A percentile compares a stretch with the other conserved stretches of the same genome.
phyloP scores from a whole-genome alignment of 2,888 invertebrate species.

The Brachylomia viminalis region DNA sequence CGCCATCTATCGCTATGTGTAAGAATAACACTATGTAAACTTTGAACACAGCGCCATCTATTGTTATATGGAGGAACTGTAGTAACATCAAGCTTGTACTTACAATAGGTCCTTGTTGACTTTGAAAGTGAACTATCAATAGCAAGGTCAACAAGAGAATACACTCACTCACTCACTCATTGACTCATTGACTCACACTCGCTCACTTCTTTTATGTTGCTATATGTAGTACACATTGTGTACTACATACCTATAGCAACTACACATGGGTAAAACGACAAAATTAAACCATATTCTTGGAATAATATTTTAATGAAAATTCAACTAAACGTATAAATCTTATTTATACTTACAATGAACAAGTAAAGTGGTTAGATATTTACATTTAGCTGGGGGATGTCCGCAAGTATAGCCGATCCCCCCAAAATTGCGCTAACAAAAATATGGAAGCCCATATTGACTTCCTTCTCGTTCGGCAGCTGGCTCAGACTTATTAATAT shows the following conservation, averaged over 20 bases:
- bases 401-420: conserved; percentile 68
- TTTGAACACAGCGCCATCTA: conserved; percentile 59
- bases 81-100: neutral
- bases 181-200: no score
- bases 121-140: neutral
- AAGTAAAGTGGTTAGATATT: conserved; percentile 86
- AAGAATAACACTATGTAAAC: neutral
- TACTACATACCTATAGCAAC: no score
- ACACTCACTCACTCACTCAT: no score
- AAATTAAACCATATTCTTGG: conserved; percentile 70
- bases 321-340: conserved; percentile 91
- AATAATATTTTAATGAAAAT: conserved; percentile 89
- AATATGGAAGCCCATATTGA: conserved; percentile 78
- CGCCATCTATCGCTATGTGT: conserved; percentile 47
- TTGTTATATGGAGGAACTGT: neutral
- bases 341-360: conserved; percentile 90
- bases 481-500: conserved; percentile 65
- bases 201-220: neutral
- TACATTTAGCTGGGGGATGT: conserved; percentile 81
- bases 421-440: conserved; percentile 89
- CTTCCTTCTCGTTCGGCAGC: conserved; percentile 70
- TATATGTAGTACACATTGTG: neutral
- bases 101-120: no score
- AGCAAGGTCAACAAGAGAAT: neutral
- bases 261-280: neutral